Percentiles rank a stretch among this genome's conserved stretches.
Conservation (phyloP, 2,113 vertebrate genomes). For the Cariama cristata region DNA sequence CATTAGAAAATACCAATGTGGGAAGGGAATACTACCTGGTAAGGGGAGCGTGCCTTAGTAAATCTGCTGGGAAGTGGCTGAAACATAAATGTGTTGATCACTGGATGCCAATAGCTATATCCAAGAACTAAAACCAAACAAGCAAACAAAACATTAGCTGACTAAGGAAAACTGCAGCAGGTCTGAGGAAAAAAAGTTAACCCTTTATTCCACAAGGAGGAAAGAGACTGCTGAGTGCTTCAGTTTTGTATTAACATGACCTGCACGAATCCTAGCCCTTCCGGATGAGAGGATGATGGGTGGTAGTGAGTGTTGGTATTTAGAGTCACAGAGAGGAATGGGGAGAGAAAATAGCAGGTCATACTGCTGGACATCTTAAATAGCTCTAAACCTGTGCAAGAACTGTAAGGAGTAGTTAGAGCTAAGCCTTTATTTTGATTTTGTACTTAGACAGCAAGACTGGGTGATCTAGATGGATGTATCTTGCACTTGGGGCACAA, state of each 20-base stretch:
- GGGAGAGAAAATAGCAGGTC: not conserved
- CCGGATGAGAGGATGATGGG: not conserved
- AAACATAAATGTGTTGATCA: not conserved
- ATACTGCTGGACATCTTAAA: not conserved
- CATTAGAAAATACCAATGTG: not conserved
- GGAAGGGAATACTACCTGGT: not conserved
- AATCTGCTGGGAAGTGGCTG: not conserved
- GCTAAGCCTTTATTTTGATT: not conserved
- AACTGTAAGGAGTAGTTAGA: not conserved
- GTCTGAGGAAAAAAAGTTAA: not conserved
- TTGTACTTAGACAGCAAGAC: not conserved
- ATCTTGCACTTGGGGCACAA: not conserved
- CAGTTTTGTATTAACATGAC: not conserved
- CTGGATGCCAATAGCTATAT: not conserved
- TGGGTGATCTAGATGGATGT: too few species aligned
- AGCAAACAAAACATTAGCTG: not conserved
- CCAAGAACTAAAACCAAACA: not conserved
- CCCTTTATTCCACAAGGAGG: not conserved
- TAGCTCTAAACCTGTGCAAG: not conserved
- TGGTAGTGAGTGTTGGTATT: not conserved
- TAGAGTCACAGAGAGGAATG: rapidly evolving
- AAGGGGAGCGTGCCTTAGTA: not conserved
- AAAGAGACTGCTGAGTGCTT: not conserved
- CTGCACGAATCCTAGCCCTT: not conserved
- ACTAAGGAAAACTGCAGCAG: not conserved